Conservation (phyloP, 2,888 invertebrate genomes). For the Eupithecia dodoneata region DNA sequence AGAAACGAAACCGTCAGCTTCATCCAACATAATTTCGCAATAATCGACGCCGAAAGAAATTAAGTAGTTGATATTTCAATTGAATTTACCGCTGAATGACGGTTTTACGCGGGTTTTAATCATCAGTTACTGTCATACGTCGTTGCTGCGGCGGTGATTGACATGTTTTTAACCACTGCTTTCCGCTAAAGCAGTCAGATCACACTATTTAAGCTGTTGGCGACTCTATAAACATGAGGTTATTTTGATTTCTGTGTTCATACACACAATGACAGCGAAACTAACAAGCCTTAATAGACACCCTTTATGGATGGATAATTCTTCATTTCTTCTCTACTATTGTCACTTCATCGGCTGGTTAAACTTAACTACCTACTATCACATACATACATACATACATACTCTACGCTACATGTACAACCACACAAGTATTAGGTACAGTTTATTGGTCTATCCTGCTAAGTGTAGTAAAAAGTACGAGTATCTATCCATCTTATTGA, state of each 20-base stretch:
- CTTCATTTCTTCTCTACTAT: background rate
- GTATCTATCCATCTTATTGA: background rate
- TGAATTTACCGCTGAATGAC: conserved; percentile 47
- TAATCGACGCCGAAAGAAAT: background rate
- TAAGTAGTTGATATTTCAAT: conserved; percentile 61
- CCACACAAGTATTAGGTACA: too few relatives aligned
- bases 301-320: background rate
- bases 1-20: background rate
- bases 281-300: background rate
- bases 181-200: background rate
- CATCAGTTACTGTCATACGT: conserved; percentile 7
- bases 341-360: background rate
- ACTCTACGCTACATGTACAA: background rate
- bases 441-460: too few relatives aligned
- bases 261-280: background rate
- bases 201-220: background rate
- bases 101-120: conserved; percentile 20
- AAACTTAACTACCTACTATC: background rate
- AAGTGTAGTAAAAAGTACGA: background rate
- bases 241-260: background rate
- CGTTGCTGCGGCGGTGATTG: conserved; percentile 12
- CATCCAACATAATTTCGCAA: background rate
- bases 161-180: conserved; percentile 10
- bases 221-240: background rate
- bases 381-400: too few relatives aligned